These are phyloP conservation scores for Melieria picta DNA, from an alignment of 2,888 invertebrate genomes.

Conservation along the genomic window DNA sequence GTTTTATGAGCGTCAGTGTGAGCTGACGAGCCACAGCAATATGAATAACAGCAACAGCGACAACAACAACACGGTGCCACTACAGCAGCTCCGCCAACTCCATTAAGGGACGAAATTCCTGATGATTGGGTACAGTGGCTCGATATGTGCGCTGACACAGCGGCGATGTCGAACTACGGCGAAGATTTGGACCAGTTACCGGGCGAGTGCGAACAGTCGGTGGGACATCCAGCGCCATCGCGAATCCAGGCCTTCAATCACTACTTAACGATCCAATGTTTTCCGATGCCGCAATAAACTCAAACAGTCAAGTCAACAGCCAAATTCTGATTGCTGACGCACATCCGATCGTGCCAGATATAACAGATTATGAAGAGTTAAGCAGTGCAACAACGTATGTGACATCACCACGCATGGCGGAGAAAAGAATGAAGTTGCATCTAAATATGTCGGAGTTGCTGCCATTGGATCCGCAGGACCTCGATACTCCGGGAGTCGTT, in stretches of 20 bases:
- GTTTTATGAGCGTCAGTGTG: conserved; percentile 49
- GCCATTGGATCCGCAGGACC: too few species aligned
- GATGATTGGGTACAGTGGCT: background rate
- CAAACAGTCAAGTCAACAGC: conserved; percentile 11
- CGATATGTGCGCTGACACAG: too few species aligned
- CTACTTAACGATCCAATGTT: conserved; percentile 23
- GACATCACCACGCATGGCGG: conserved; percentile 36
- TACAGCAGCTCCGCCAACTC: too few species aligned
- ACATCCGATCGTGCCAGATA: conserved; percentile 23
- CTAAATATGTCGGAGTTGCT: background rate
- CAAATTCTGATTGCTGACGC: background rate
- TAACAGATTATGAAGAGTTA: conserved; percentile 18
- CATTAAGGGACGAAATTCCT: conserved; percentile 7
- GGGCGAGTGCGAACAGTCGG: too few species aligned
- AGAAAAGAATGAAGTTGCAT: conserved; percentile 48
- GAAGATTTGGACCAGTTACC: background rate
- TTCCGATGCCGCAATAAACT: background rate
- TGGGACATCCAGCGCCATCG: too few species aligned
- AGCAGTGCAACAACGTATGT: conserved; percentile 10
- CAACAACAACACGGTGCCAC: conserved; percentile 44
- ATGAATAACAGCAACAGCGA: conserved; percentile 44
- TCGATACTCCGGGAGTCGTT: too few species aligned
- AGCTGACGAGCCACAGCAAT: conserved; percentile 42
- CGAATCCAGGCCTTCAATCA: background rate
- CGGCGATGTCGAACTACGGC: background rate